Conservation (phyloP, 1,140 invertebrate species). For the Daktulosphaira vitifoliae region DNA sequence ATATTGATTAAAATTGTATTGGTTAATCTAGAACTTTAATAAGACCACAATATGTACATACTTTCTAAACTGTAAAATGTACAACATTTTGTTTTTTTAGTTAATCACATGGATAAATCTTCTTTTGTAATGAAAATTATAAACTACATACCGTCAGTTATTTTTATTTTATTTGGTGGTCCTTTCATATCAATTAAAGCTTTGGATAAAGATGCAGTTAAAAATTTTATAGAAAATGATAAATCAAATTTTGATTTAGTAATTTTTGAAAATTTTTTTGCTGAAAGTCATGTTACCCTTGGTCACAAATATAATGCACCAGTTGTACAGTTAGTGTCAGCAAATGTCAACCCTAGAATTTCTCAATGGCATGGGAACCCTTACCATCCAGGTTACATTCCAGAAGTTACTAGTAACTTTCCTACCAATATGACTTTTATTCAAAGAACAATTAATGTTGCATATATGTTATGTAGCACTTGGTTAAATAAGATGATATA, state of each 20-base stretch:
- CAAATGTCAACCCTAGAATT: not conserved
- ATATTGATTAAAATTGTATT: no score
- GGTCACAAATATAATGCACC: conserved; percentile 36
- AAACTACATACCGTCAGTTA: not conserved
- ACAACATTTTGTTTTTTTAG: no score
- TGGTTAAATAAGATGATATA: not conserved
- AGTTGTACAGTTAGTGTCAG: not conserved
- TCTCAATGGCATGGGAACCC: conserved; percentile 37
- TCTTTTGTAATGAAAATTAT: no score
- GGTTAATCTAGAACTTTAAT: no score
- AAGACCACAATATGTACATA: no score
- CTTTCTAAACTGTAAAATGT: no score
- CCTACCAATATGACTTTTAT: conserved; percentile 29
- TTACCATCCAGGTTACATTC: conserved; percentile 35
- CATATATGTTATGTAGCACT: not conserved
- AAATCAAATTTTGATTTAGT: not conserved
- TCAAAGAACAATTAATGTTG: conserved; percentile 25
- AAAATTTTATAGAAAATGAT: not conserved
- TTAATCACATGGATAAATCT: not conserved
- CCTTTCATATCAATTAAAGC: not conserved
- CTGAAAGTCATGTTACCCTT: conserved; percentile 8
- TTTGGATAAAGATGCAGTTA: not conserved
- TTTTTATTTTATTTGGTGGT: not conserved
- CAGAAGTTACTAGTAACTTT: conserved; percentile 10
- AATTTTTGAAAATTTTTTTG: conserved; percentile 5